These are phyloP conservation scores for Lates japonicus DNA, from an alignment of 2,797 vertebrate species.

Conservation along the genomic window DNA sequence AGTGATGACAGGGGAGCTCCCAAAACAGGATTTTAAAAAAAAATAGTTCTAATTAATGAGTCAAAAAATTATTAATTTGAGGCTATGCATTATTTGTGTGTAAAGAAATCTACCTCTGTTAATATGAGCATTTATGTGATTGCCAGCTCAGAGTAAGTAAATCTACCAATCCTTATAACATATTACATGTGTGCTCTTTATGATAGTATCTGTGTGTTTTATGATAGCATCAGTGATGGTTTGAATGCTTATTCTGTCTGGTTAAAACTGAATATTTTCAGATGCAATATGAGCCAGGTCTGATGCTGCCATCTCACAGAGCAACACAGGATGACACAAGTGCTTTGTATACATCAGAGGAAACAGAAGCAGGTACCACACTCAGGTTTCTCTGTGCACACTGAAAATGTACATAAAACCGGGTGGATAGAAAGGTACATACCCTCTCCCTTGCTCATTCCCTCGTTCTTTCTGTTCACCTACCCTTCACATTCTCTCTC, in stretches of 20 bases:
- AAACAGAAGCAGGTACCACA: slow-evolving; percentile 7
- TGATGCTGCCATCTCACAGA: slow-evolving; percentile 9
- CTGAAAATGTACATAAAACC: slow-evolving; percentile 1
- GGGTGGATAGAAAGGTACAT: neutral
- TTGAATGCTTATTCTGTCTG: no score
- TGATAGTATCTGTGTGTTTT: no score
- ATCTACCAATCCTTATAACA: no score
- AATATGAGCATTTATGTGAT: no score
- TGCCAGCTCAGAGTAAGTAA: no score
- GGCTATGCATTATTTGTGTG: neutral
- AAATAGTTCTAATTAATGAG: neutral
- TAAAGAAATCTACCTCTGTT: neutral
- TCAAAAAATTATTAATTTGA: neutral
- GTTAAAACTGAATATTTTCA: neutral
- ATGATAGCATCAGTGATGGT: no score
- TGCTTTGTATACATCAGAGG: neutral
- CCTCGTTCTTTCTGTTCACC: neutral
- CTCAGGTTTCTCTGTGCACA: neutral
- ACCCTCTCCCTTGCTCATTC: neutral
- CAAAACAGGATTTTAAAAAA: neutral
- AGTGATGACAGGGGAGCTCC: neutral
- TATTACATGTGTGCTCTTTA: no score
- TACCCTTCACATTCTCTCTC: no score
- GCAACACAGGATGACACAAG: neutral
- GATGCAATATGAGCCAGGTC: neutral